These are phyloP conservation scores for Sphaerodactylus townsendi DNA, from an alignment of 2,113 vertebrate species.

Conservation along the genomic window DNA sequence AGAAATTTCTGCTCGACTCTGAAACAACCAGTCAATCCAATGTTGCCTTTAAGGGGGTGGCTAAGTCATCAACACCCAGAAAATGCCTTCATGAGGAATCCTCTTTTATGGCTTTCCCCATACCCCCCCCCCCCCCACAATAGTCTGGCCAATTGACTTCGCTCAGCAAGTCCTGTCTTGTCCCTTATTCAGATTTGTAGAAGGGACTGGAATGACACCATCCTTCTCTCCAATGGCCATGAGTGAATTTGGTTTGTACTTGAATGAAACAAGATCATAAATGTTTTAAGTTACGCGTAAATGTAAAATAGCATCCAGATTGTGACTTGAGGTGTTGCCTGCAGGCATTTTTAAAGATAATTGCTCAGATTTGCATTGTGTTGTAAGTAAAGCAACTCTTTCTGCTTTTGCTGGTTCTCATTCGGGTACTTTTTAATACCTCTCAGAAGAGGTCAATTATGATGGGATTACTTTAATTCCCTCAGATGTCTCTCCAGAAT, in stretches of 20 bases:
- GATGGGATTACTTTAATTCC: slow-evolving; percentile 37
- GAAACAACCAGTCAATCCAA: too few species aligned
- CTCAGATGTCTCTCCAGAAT: slow-evolving; percentile 60
- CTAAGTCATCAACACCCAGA: too few species aligned
- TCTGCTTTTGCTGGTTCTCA: slow-evolving; percentile 11
- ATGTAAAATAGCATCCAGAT: slow-evolving; percentile 14
- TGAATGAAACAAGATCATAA: slow-evolving; percentile 42
- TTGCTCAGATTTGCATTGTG: slow-evolving; percentile 38
- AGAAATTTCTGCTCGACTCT: too few species aligned
- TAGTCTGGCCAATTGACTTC: too few species aligned
- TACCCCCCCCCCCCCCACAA: too few species aligned
- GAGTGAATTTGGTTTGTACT: neutral
- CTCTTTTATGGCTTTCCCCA: too few species aligned
- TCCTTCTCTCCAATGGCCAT: too few species aligned
- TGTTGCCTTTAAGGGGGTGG: too few species aligned
- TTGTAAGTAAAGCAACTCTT: slow-evolving; percentile 2
- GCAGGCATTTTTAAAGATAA: slow-evolving; percentile 15
- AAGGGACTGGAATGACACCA: too few species aligned
- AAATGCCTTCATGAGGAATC: too few species aligned
- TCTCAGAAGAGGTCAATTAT: slow-evolving; percentile 46
- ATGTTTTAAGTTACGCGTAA: neutral
- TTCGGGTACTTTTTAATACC: slow-evolving; percentile 19
- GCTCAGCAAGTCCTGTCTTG: too few species aligned
- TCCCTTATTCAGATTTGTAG: too few species aligned
- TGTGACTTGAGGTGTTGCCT: neutral